A percentile compares a stretch with the other conserved stretches of the same genome.
phyloP scores from a whole-genome alignment of 1,140 invertebrate genomes.

The Papilio dardanus region DNA sequence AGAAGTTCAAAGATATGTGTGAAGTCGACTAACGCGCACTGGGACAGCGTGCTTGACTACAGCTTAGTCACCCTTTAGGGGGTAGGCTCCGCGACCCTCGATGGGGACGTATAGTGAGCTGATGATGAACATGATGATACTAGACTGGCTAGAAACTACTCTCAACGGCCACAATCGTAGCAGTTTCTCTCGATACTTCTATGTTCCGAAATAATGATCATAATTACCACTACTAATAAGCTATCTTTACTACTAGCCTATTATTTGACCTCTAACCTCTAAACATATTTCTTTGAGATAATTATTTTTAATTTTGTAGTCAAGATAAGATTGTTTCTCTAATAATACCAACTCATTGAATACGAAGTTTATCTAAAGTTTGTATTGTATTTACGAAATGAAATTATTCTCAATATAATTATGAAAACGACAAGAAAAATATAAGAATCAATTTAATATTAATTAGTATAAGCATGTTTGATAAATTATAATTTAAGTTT shows the following conservation, averaged over 20 bases:
- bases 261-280: background rate
- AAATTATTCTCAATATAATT: background rate
- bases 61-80: no score
- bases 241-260: background rate
- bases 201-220: background rate
- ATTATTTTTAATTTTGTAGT: background rate
- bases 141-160: no score
- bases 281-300: no score
- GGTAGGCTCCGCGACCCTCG: no score
- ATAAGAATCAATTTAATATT: no score
- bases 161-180: background rate
- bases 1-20: no score
- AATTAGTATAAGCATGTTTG: no score
- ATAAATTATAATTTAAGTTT: background rate
- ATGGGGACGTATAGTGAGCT: no score
- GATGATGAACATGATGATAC: no score
- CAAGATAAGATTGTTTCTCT: constrained; percentile 3
- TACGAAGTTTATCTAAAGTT: background rate
- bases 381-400: constrained; percentile 17
- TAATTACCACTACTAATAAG: no score
- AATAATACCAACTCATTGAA: background rate
- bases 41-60: no score
- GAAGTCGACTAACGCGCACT: no score
- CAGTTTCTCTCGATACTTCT: background rate
- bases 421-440: background rate